Evolutionary conservation across 2,797 vertebrate genomes (phyloP).

Genomic region (Danio kyathit): DNA sequence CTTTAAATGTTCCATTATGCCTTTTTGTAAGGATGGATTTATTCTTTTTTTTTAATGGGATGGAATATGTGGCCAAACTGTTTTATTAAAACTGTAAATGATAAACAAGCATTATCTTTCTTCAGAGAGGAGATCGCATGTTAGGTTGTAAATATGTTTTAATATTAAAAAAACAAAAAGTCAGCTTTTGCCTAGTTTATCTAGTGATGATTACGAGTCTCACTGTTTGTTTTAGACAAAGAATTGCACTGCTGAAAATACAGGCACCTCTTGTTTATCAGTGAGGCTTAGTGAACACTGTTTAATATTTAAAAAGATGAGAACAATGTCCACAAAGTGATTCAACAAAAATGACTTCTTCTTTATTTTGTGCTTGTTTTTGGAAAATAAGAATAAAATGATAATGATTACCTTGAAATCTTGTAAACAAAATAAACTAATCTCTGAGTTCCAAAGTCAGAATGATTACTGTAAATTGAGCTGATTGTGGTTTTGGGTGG

Average conservation of each 20-base stretch:
- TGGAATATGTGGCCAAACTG: slow-evolving; percentile 39
- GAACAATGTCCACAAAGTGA: slow-evolving; percentile 9
- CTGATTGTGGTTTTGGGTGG: background rate
- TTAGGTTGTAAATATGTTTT: slow-evolving; percentile 48
- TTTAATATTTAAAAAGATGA: slow-evolving; percentile 21
- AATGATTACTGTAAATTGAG: background rate
- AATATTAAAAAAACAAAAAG: slow-evolving; percentile 34
- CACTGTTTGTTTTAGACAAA: slow-evolving; percentile 33
- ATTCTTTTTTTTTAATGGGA: slow-evolving; percentile 2
- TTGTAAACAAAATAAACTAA: slow-evolving; percentile 19
- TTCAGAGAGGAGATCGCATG: slow-evolving; percentile 36
- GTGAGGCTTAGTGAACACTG: background rate
- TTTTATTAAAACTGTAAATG: slow-evolving; percentile 38
- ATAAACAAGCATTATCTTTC: slow-evolving; percentile 23
- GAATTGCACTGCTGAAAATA: slow-evolving; percentile 8
- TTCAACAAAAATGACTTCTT: background rate
- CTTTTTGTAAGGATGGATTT: background rate
- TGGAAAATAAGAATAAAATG: background rate
- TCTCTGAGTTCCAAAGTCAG: background rate
- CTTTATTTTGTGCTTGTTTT: slow-evolving; percentile 8
- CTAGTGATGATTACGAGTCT: slow-evolving; percentile 7
- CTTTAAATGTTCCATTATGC: background rate
- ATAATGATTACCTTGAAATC: background rate
- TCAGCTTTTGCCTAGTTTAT: slow-evolving; percentile 23
- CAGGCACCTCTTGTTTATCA: slow-evolving; percentile 39